These are phyloP conservation scores for Agelaius tricolor DNA, from an alignment of 2,113 vertebrate genomes.

Conservation along the genomic window DNA sequence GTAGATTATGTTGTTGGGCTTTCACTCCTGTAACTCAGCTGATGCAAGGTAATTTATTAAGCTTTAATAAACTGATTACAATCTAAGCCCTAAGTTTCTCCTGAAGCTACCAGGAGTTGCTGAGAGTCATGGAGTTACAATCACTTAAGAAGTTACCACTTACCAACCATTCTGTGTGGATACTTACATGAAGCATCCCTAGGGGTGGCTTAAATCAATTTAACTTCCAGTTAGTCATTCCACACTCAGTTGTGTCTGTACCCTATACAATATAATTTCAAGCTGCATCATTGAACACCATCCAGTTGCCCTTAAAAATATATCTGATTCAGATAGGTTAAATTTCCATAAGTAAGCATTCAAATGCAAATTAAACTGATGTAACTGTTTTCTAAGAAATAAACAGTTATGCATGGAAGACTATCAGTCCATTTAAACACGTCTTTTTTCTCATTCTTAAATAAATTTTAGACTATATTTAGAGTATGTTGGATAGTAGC, in stretches of 20 bases:
- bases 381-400: not conserved
- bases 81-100: not conserved
- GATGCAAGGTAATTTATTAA: not conserved
- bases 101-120: not conserved
- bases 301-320: not conserved
- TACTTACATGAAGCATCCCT: not conserved
- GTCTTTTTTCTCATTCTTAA: not conserved
- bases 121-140: not conserved
- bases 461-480: not conserved
- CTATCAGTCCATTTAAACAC: not conserved
- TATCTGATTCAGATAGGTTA: not conserved
- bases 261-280: not conserved
- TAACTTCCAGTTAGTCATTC: not conserved
- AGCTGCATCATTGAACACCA: not conserved
- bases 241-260: not conserved
- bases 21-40: not conserved
- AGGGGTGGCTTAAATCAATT: not conserved
- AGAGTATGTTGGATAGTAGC: not conserved
- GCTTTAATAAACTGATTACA: constrained; percentile 36
- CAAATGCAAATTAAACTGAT: not conserved
- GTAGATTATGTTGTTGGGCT: not conserved
- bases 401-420: not conserved
- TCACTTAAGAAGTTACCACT: not conserved
- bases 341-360: not conserved
- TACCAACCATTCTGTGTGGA: not conserved